A percentile compares a stretch with the other conserved stretches of the same genome.
Evolutionary conservation across 2,113 vertebrate genomes (phyloP).

Genomic region (Chamaetylas fuelleborni): DNA sequence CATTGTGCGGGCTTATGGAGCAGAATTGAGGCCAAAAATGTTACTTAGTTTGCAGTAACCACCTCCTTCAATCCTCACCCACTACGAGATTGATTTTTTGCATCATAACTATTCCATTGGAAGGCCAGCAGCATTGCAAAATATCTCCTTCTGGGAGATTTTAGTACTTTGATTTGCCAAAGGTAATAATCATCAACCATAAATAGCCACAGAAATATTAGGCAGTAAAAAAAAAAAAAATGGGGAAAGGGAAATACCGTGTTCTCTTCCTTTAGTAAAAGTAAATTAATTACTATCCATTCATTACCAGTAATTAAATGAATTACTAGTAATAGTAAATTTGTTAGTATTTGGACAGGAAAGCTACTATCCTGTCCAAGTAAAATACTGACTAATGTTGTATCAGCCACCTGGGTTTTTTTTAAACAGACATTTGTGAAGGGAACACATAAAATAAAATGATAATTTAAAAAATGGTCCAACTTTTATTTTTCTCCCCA

Average conservation of each 20-base stretch:
- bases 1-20: constrained; percentile 67
- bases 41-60: constrained; percentile 71
- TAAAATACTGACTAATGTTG: not conserved
- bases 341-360: not conserved
- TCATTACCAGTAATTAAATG: not conserved
- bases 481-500: not conserved
- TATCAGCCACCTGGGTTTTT: not conserved
- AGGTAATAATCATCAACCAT: not conserved
- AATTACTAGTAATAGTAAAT: not conserved
- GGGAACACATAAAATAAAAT: not conserved
- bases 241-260: not conserved
- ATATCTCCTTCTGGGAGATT: constrained; percentile 31
- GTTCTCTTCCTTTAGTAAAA: not conserved
- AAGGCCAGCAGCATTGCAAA: constrained; percentile 57
- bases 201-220: constrained; percentile 4
- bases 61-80: constrained; percentile 58
- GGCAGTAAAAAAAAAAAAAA: not conserved
- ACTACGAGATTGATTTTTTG: constrained; percentile 35
- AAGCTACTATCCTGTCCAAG: not conserved
- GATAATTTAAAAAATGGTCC: not conserved
- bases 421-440: not conserved
- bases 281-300: not conserved
- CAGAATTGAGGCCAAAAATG: constrained; percentile 48
- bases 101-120: constrained; percentile 18
- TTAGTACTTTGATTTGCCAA: constrained; percentile 37